Base-by-base conservation (phyloP, 2,888 invertebrate genomes). In the Cheilosia scutellata region DNA sequence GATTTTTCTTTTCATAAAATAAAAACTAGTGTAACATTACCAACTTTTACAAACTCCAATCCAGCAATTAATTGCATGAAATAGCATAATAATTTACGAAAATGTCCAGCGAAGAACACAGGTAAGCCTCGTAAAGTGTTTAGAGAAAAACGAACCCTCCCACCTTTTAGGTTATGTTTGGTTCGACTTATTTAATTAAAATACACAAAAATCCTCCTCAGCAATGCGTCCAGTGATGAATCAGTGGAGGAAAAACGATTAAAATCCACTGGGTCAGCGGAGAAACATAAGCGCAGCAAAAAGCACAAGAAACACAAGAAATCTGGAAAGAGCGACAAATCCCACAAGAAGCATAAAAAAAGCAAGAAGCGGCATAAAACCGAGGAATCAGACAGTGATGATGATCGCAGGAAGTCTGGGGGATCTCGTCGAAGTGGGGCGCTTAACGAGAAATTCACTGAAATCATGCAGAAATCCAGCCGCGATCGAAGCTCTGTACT, bases 271-370 rank as follows among this genome's bases (percentile, higher is more conserved):
- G 74, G 87, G 4, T 83, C 88, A n/a, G 93, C 92, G 87, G 94
- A 93, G 87, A 93, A 92, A 88, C 90, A 90, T 57, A 94, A 94
- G 89, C 94, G 94, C 87, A 91, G 90, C 47, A 94, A 94, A 88
- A 94, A 94, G 88, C 93, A 95, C 89, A 95, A 95, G 90, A 96
- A 96, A 91, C 95, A 95, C 88, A 96, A 95, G 90, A 94, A 94
- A 88, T 93, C 93, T 71, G 93, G 93, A 89, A 94, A 94, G 87
- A 88, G 90, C 2, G 94, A 94, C 27, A 94, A 94, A 80, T 90
- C 92, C n/a, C 93, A 94, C 40, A 92, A 95, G 89, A 95, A 95
- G 90, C 95, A 94, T 89, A 94, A 95, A 92, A 94, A 95, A 91
- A 91, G 95, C 89, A 93, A 93, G 89, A 90, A 94, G 90, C 93